phyloP scores from a whole-genome alignment of 2,797 vertebrate genomes.

The Limnodromus scolopaceus region DNA sequence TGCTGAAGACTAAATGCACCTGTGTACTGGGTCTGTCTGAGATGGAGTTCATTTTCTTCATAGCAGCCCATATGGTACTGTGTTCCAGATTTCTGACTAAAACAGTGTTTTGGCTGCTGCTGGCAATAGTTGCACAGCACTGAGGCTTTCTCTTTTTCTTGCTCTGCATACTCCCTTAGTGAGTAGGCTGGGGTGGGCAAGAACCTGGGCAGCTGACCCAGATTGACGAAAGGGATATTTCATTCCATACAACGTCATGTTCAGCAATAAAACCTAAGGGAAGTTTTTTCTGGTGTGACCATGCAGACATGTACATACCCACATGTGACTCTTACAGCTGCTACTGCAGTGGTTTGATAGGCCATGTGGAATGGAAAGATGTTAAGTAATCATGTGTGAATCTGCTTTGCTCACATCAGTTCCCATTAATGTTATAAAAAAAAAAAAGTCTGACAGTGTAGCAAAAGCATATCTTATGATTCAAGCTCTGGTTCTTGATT shows the following conservation, averaged over 20 bases:
- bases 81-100: not conserved
- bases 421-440: not conserved
- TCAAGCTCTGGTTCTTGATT: not conserved
- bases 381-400: not conserved
- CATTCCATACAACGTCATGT: accelerated
- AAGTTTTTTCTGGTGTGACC: accelerated
- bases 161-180: accelerated
- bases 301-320: accelerated
- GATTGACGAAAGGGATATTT: not conserved
- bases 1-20: not conserved
- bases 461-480: not conserved
- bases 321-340: accelerated
- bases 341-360: not conserved
- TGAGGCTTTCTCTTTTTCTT: not conserved
- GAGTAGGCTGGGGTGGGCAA: accelerated
- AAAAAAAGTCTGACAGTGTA: not conserved
- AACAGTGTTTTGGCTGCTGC: not conserved
- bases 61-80: not conserved
- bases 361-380: not conserved
- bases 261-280: not conserved
- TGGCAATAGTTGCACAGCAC: not conserved
- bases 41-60: not conserved
- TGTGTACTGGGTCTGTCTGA: not conserved
- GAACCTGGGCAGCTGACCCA: not conserved
- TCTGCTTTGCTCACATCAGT: not conserved